Base-by-base conservation (phyloP, 2,888 invertebrate genomes). In the Cephus spinipes region DNA sequence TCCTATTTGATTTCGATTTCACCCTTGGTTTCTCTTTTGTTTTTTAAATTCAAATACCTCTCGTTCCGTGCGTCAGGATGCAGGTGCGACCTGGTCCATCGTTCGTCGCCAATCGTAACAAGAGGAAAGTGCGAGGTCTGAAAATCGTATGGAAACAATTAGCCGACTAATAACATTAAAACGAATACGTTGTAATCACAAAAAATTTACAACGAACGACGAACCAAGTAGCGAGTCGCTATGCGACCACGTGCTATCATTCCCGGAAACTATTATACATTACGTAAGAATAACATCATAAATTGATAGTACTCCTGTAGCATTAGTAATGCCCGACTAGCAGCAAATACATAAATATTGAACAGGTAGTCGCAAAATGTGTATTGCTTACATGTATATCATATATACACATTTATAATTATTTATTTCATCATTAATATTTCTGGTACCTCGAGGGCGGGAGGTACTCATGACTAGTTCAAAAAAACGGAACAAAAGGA, bases 341-440 rank as follows among this genome's bases (percentile, higher is more conserved):
- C 82, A 83, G 81, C 77, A 81, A 83, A 84, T 84, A 84, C 80
- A 83, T 82, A 80, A 84, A 83, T 79, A 83, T 82, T 84, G 83
- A 84, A 84, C 84, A 82, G 82, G 79, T 86, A 87, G 86, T 86
- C 82, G 84, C 87, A 84, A 85, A 87, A 83, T 87, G 85, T 84
- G 81, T 82, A 81, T 79, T 82, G 78, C 82, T 78, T 84, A 31
- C 77, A 85, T 82, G 80, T 69, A 81, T 81, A 82, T 79, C 78
- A 78, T 79, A 79, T 81, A 81, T 81, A 80, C 79, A 79, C 73
- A 79, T 81, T 79, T 81, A 81, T 81, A 80, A 73, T 79, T 74
- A 76, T 81, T 81, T 85, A 74, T 55, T 75, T 76, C 55, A 34
- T 73, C 40, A 75, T 77, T 76, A 78, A 31, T 40, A 75, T 74